These are phyloP conservation scores for Thymelicus acteon DNA, from an alignment of 2,888 invertebrate genomes.

Conservation along the genomic window DNA sequence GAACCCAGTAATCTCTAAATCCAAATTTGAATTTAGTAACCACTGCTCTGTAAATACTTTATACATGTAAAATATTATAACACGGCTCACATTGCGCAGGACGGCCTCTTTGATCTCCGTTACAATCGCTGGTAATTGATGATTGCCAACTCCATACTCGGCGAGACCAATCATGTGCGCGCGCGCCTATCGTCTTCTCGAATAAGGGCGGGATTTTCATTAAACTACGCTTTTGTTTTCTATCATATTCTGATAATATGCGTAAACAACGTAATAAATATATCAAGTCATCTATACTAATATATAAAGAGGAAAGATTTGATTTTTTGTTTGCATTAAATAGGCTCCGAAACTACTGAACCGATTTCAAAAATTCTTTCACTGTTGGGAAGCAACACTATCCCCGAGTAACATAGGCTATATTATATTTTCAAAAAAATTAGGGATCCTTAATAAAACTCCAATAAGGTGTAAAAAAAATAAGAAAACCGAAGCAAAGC, in stretches of 20 bases:
- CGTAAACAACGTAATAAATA: no score
- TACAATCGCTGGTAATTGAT: slow-evolving; percentile 81
- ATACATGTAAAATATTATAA: slow-evolving; percentile 25
- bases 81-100: slow-evolving; percentile 57
- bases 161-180: slow-evolving; percentile 60
- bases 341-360: no score
- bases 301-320: no score
- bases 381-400: no score
- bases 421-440: no score
- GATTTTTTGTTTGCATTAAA: no score
- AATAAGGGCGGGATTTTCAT: slow-evolving; percentile 36
- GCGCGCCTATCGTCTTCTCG: slow-evolving; percentile 43
- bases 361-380: no score
- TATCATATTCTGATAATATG: not conserved
- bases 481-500: no score
- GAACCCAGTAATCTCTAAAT: not conserved
- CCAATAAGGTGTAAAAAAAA: no score
- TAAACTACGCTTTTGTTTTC: slow-evolving; percentile 2
- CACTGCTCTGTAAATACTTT: slow-evolving; percentile 12
- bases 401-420: no score
- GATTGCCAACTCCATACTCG: slow-evolving; percentile 63
- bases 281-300: no score
- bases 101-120: slow-evolving; percentile 78
- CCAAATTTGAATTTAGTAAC: slow-evolving; percentile 6
- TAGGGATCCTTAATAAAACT: no score